Conservation (phyloP, 1,140 invertebrate species). For the Trichonephila inaurata region DNA sequence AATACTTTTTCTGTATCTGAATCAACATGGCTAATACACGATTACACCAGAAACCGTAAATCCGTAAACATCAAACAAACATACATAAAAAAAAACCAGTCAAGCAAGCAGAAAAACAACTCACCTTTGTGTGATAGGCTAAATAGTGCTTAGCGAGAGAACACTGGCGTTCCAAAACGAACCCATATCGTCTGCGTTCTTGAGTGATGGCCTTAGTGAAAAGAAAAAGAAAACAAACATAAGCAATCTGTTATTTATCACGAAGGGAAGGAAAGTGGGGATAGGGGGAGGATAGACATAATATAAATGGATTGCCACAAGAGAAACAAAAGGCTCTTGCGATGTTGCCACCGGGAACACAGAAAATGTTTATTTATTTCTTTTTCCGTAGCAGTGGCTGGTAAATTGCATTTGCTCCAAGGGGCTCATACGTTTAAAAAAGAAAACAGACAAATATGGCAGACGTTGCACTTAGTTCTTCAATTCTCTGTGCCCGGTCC, state of each 20-base stretch:
- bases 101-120: background rate
- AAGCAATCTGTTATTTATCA: constrained; percentile 75
- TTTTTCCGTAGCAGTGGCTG: constrained; percentile 6
- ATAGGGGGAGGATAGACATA: background rate
- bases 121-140: constrained; percentile 86
- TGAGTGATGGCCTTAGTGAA: constrained; percentile 92
- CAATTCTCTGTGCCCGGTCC: constrained; percentile 22
- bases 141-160: constrained; percentile 94
- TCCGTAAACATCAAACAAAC: too few relatives aligned
- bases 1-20: too few relatives aligned
- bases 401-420: constrained; percentile 60
- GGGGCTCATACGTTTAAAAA: constrained; percentile 56
- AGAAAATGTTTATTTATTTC: constrained; percentile 31
- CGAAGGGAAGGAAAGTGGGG: background rate
- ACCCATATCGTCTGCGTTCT: constrained; percentile 94
- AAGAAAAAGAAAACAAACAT: constrained; percentile 58
- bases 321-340: constrained; percentile 58
- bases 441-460: constrained; percentile 65
- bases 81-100: too few relatives aligned
- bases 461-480: constrained; percentile 57
- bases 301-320: constrained; percentile 72
- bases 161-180: constrained; percentile 94
- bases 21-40: too few relatives aligned
- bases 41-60: too few relatives aligned
- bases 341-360: background rate